Evolutionary conservation across 1,140 invertebrate genomes (phyloP).

Genomic region (Zaprionus nigranus): DNA sequence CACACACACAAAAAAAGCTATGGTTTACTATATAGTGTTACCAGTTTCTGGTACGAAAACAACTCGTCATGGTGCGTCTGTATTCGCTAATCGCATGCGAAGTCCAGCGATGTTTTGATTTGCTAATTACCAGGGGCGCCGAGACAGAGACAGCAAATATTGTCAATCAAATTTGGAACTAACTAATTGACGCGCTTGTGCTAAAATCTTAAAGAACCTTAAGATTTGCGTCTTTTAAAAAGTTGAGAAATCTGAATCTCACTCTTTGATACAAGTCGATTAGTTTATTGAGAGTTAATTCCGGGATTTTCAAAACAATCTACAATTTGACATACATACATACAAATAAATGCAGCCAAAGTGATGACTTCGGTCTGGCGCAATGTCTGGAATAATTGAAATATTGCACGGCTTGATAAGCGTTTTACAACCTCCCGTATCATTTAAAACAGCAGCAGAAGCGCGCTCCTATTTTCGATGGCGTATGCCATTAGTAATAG

Average conservation of each 20-base stretch:
- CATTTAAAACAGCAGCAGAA: background rate
- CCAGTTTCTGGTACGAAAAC: conserved; percentile 15
- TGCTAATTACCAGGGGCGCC: conserved; percentile 16
- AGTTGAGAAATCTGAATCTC: background rate
- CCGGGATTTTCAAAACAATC: background rate
- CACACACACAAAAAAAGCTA: background rate
- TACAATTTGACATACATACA: background rate
- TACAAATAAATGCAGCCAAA: background rate
- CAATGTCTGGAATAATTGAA: too few species aligned
- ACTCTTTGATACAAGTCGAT: too few species aligned
- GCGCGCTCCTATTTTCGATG: background rate
- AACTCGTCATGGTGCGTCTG: conserved; percentile 1
- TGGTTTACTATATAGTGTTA: background rate
- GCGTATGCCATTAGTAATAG: conserved; percentile 12
- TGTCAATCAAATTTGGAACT: background rate
- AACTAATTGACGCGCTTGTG: conserved; percentile 4
- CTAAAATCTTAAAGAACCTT: background rate
- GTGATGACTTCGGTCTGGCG: background rate
- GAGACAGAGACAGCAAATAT: conserved; percentile 5
- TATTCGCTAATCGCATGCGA: background rate
- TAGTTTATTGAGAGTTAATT: background rate
- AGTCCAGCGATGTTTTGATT: conserved; percentile 13
- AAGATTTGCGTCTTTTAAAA: too few species aligned
- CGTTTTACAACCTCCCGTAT: too few species aligned
- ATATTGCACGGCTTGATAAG: too few species aligned